Evolutionary conservation across 2,113 vertebrate genomes (phyloP).

Genomic region (Tupaia chinensis): DNA sequence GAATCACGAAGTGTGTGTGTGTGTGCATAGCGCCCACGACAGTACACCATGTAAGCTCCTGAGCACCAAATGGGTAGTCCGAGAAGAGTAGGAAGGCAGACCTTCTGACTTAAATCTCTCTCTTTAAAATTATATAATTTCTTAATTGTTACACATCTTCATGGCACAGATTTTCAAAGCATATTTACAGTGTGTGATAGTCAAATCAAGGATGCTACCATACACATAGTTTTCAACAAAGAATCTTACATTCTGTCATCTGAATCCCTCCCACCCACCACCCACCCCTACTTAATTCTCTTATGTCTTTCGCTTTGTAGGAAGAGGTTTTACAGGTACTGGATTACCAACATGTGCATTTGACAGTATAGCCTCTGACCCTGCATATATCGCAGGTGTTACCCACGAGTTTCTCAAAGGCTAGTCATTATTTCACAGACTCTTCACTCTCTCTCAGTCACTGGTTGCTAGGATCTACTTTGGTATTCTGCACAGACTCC

Average conservation of each 20-base stretch:
- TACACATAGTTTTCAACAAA: no score
- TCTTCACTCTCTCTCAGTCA: background rate
- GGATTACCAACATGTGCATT: background rate
- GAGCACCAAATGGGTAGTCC: background rate
- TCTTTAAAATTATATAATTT: no score
- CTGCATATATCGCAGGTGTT: background rate
- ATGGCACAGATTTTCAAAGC: no score
- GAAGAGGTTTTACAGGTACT: background rate
- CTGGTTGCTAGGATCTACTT: background rate
- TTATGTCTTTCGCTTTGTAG: background rate
- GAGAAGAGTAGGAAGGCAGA: background rate
- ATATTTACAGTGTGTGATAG: no score
- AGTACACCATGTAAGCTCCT: background rate
- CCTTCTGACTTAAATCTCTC: background rate
- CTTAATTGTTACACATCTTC: no score
- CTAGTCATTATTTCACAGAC: slow-evolving; percentile 17
- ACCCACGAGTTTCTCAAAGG: background rate
- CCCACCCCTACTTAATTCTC: background rate
- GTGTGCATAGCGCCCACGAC: background rate
- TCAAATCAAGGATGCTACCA: no score
- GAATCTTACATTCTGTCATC: no score
- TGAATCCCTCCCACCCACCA: no score
- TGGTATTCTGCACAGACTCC: background rate
- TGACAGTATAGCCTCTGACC: background rate
- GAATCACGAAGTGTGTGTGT: background rate